phyloP scores from a whole-genome alignment of 2,888 invertebrate genomes.

The Metopia argyrocephala region DNA sequence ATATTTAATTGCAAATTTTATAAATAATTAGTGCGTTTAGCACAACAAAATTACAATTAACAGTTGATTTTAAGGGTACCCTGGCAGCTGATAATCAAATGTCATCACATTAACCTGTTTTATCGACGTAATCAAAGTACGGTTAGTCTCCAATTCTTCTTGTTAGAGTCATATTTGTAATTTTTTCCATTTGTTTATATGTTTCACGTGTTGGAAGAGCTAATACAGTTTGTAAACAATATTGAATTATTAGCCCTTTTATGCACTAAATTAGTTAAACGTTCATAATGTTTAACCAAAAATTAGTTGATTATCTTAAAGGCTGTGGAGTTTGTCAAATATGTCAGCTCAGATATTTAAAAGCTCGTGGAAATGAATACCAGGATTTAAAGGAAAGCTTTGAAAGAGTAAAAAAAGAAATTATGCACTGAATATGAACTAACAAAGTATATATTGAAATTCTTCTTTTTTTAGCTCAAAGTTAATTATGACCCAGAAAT shows the following conservation, averaged over 20 bases:
- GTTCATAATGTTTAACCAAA: conserved; percentile 79
- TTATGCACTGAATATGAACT: neutral
- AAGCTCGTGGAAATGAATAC: conserved; percentile 81
- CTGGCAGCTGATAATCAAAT: neutral
- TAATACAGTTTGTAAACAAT: conserved; percentile 14
- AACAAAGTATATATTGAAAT: neutral
- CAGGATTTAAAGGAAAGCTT: conserved; percentile 79
- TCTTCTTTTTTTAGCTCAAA: conserved; percentile 49
- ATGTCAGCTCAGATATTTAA: conserved; percentile 85
- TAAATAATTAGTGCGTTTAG: neutral
- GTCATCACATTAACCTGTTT: conserved; percentile 6
- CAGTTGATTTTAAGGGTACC: conserved; percentile 13
- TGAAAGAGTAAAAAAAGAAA: conserved; percentile 78
- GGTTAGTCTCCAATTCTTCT: too few species aligned
- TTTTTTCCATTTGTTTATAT: conserved; percentile 4
- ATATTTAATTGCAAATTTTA: conserved; percentile 12
- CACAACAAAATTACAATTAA: conserved; percentile 24
- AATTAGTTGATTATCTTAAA: conserved; percentile 79
- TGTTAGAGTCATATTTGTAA: neutral
- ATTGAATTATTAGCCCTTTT: neutral
- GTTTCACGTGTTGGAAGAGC: conserved; percentile 42
- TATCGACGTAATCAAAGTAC: conserved; percentile 5
- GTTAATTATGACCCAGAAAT: conserved; percentile 52
- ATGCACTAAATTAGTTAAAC: neutral
- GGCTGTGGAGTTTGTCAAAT: conserved; percentile 83